Base-by-base conservation (phyloP, 1,140 invertebrate genomes). In the Ctenoplectra terminalis region DNA sequence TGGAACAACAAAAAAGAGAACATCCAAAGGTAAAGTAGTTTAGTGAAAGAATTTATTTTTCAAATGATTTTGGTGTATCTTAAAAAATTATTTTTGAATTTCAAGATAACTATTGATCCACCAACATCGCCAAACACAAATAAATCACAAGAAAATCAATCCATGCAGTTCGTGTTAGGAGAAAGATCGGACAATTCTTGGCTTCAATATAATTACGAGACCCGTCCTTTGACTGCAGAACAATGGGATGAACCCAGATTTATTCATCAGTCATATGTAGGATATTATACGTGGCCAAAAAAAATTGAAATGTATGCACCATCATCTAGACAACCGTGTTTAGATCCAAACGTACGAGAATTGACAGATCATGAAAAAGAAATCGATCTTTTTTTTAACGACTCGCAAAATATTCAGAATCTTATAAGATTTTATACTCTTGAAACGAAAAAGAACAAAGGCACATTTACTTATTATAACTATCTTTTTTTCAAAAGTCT, bases 401-500 rank as follows among this genome's bases (percentile, higher is more conserved):
- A 97, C 86, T 90, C 95, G 23, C 93, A 94, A 0, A 98, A 97
- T 92, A 93, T 99, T 1, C 94, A 96, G 11, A 96, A 96, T 85
- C 93, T 99, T 1, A 94, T 98, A 5, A 94, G 94, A 4, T 98
- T 96, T 91, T 94, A 97, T 43, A 96, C 97, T 2, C 94, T 98
- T 5, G 98, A 99, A 88, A 98, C 98, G 85, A 97, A 97, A 86
- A 98, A 98, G 90, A 97, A 96, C 34, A 96, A 96, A 63, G 97
- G 98, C 84, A 96, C 96, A 90, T 98, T 98, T 87, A 96, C 95
- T 88, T 93, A 92, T 6, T 94, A 94, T 52, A 93, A 95, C 52
- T 96, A 96, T 91, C 92, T 95, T 4, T 87, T 98, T 29, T 98
- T 97, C 87, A 97, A 97, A 94, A 96, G 96, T 76, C 83, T 98